Evolutionary conservation across 2,888 invertebrate species (phyloP), one percentile per base, ranked within the genome.

Genomic region (Orthosia gracilis): DNA sequence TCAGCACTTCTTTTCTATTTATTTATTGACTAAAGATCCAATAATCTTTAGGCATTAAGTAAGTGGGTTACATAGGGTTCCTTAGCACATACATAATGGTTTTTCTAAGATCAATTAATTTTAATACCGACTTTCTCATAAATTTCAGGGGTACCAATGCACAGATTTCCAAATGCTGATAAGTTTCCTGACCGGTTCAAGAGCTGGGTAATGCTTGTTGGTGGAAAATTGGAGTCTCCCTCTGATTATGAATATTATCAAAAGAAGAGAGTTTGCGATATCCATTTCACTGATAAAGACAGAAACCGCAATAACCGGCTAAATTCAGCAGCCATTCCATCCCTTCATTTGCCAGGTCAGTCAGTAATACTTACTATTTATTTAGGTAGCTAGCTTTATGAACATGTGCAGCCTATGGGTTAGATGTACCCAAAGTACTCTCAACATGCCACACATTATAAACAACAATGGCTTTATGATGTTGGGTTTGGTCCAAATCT

Each of bases 41-140:
- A 52, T 52, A 52, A 52, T 52, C 52, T 52, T n/a, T n/a, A 52
- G 52, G n/a, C 52, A 52, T 9, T n/a, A 50, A 50, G 49, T 52
- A 52, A 52, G 52, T 52, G n/a, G 52, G n/a, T 52, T 49, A 11
- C 49, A 49, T 52, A 9, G 52, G n/a, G n/a, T 52, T 52, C 52
- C 52, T 52, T n/a, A 52, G 52, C 52, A 52, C n/a, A 52, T 52
- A n/a, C n/a, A n/a, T 52, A 52, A 52, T n/a, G 11, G n/a, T n/a
- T 52, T 52, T 52, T 52, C n/a, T 52, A 52, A 52, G 52, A n/a
- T 52, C 52, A 52, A n/a, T n/a, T 52, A 52, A 52, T 52, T 52
- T 52, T n/a, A 52, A 52, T 52, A 52, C n/a, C 52, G 5, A 52
- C 49, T n/a, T n/a, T 52, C n/a, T 52, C n/a, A n/a, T n/a, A n/a